Conservation (phyloP, 23 tunicate species). For the Oikopleura vanhoeffeni region DNA sequence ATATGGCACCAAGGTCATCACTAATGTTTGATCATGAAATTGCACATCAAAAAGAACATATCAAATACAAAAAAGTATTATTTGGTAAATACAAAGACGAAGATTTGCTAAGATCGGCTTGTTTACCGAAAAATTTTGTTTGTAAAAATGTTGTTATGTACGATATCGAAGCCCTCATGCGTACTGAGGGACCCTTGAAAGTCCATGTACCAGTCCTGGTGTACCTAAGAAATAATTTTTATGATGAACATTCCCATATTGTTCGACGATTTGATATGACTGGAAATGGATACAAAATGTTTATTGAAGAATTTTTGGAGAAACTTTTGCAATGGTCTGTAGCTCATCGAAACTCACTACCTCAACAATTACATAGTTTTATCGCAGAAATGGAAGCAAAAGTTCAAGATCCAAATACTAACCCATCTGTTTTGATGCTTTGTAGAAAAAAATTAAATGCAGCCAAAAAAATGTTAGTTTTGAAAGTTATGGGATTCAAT, state of each 20-base stretch:
- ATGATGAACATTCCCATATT: neutral
- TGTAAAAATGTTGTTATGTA: neutral
- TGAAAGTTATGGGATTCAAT: neutral
- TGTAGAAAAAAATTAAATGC: neutral
- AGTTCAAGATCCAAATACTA: neutral
- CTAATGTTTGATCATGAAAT: too few species aligned
- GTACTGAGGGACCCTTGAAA: neutral
- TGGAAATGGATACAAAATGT: neutral
- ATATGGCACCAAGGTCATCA: too few species aligned
- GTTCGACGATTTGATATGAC: neutral
- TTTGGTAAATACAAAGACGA: too few species aligned
- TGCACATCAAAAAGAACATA: too few species aligned
- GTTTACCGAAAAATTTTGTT: neutral
- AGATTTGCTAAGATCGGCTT: neutral
- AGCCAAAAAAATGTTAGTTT: neutral
- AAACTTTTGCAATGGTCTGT: neutral
- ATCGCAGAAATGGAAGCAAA: neutral
- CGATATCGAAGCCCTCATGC: neutral
- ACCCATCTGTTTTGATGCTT: neutral
- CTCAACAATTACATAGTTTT: neutral
- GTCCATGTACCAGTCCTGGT: neutral
- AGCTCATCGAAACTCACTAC: neutral
- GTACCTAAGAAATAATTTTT: neutral
- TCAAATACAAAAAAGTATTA: too few species aligned
- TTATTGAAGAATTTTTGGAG: neutral